These are phyloP conservation scores for Aricia artaxerxes DNA, from an alignment of 2,888 invertebrate genomes.

Conservation along the genomic window DNA sequence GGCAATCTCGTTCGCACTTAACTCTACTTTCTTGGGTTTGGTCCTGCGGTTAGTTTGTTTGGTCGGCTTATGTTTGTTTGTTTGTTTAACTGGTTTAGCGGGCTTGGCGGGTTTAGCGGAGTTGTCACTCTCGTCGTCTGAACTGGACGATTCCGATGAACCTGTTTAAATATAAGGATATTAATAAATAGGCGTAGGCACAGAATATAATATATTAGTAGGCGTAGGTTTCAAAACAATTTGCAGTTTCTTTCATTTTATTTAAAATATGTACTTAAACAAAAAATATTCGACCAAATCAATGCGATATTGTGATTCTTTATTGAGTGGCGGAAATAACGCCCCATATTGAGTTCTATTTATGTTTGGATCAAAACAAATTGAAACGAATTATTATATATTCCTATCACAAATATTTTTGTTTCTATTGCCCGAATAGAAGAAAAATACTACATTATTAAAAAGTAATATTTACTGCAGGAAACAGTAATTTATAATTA, in stretches of 20 bases:
- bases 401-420: too few relatives aligned
- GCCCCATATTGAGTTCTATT: too few relatives aligned
- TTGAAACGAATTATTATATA: too few relatives aligned
- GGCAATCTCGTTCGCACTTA: conserved; percentile 68
- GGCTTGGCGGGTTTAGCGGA: conserved; percentile 40
- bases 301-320: too few relatives aligned
- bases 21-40: conserved; percentile 49
- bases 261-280: too few relatives aligned
- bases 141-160: conserved; percentile 55
- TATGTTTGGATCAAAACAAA: too few relatives aligned
- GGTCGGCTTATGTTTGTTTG: conserved; percentile 44
- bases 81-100: conserved; percentile 44
- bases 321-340: too few relatives aligned
- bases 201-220: too few relatives aligned
- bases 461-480: not conserved
- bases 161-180: conserved; percentile 43
- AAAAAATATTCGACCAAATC: too few relatives aligned
- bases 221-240: too few relatives aligned
- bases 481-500: not conserved
- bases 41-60: conserved; percentile 34
- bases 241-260: too few relatives aligned
- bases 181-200: not conserved
- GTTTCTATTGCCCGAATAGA: too few relatives aligned
- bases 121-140: conserved; percentile 50
- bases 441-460: not conserved